Base-by-base conservation (phyloP, 1,140 invertebrate species). In the Papilio helenus region DNA sequence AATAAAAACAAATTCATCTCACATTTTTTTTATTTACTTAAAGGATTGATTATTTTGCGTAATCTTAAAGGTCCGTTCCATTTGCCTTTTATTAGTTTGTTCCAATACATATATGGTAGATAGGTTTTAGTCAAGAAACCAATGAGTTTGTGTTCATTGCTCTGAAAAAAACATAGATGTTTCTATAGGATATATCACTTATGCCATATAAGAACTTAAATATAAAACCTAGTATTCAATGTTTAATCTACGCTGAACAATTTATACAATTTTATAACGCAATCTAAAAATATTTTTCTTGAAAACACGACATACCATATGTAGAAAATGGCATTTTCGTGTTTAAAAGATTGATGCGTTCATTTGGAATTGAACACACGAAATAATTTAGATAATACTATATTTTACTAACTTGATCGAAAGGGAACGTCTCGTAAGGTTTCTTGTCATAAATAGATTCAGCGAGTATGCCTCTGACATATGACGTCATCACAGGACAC, bases 31-130 rank as follows among this genome's bases (percentile, higher is more conserved):
- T 81, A 87, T 83, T 72, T 87, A 72, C 73, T 80, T 18, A 91
- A 85, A 2, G 90, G 92, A 26, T 94, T 92, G 12, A 93, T 79
- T 2, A 97, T 81, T 91, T 97, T 98, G 42, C 98, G 95, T 65
- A 98, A 94, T 4, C 94, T 85, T 49, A 95, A 95, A 4, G 98
- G 98, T 49, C 98, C 98, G 89, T 97, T 96, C 98, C 98, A 99
- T 81, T 96, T 94, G 9, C 98, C 98, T 95, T 96, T 98, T 10
- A 99, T 90, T 96, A 99, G 96, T 10, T 97, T 90, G 84, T 97
- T 95, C 99, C 99, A 99, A 90, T 99, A 99, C 1, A 99, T 87
- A 29, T 95, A 83, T 0, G 99, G 98, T 95, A 99, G 97, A 0
- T 97, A 81, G 76, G 98, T 94, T 88, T 97, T 97, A 88, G 99